These are phyloP conservation scores for Dysidea cf. avara DNA, from an alignment of 37 sponge, comb jelly and placozoan genomes.

Conservation along the genomic window DNA sequence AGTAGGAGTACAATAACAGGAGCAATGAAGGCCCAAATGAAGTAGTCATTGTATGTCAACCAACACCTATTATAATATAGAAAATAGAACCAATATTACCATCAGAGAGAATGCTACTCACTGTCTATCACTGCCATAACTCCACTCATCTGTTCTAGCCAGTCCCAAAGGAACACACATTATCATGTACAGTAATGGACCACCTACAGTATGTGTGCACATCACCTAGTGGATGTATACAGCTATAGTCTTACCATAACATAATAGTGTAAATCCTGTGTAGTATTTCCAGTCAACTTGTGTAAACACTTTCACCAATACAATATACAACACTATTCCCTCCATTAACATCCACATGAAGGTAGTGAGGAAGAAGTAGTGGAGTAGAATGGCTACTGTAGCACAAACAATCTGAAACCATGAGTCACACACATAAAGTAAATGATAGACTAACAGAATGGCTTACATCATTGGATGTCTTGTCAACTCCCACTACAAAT, in stretches of 20 bases:
- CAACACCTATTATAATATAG: neutral
- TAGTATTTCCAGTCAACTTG: conserved; percentile 2
- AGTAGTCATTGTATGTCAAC: neutral
- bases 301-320: conserved; percentile 51
- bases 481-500: conserved; percentile 45
- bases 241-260: conserved; percentile 35
- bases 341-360: conserved; percentile 88
- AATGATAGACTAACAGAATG: neutral
- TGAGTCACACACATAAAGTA: neutral
- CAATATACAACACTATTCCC: conserved; percentile 62
- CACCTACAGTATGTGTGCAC: no score
- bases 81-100: no score
- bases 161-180: no score
- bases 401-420: conserved; percentile 17
- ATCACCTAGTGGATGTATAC: no score
- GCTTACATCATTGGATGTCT: conserved; percentile 25
- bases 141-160: no score
- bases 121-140: no score
- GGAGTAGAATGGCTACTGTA: conserved; percentile 36
- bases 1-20: conserved; percentile 6
- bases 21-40: conserved; percentile 10
- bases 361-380: conserved; percentile 47
- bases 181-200: no score
- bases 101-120: no score
- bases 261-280: conserved; percentile 2